Base-by-base conservation (phyloP, 2,113 vertebrate species). In the Typhlomys cinereus region DNA sequence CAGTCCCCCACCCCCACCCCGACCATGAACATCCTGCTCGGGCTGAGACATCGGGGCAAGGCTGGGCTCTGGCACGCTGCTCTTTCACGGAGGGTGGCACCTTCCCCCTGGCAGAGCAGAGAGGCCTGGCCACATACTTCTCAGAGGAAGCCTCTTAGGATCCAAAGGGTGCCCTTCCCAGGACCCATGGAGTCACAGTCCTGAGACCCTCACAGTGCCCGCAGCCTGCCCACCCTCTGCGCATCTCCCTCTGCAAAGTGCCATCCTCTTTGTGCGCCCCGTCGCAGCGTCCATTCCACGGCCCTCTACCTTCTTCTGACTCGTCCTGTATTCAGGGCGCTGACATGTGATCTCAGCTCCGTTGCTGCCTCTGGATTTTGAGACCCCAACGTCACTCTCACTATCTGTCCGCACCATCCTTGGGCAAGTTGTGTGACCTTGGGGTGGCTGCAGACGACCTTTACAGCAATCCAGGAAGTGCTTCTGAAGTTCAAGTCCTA, bases 1-100 rank as follows among this genome's bases (percentile, higher is more conserved):
- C 1, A 4, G 5, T 0, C 29, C 14, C 74, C 10, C n/a, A n/a
- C n/a, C 2, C 36, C 5, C 36, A 10, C 12, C 31, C 1, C 25
- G 14, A n/a, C n/a, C n/a, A 18, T 23, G 15, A 7, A 11, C 0
- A 1, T 41, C 36, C n/a, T 6, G 57, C 48, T 36, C 12, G 7
- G 20, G 18, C 15, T 7, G 13, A 11, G 52, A 44, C 3, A 2
- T 21, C 9, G 31, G 25, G 31, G 5, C 7, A 12, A 67, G 44
- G 15, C 7, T 11, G 34, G 39, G 23, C 29, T 61, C 21, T 11
- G 1, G 69, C 62, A 36, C 61, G 25, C 31, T 48, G 29, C 21
- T 18, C 29, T 21, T 74, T 44, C 18, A 1, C 0, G 0, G 18
- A 41, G 64, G 27, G 41, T 67, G 67, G 9, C 12, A 34, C 31